phyloP scores from a whole-genome alignment of 1,140 invertebrate genomes.

The Maniola jurtina region DNA sequence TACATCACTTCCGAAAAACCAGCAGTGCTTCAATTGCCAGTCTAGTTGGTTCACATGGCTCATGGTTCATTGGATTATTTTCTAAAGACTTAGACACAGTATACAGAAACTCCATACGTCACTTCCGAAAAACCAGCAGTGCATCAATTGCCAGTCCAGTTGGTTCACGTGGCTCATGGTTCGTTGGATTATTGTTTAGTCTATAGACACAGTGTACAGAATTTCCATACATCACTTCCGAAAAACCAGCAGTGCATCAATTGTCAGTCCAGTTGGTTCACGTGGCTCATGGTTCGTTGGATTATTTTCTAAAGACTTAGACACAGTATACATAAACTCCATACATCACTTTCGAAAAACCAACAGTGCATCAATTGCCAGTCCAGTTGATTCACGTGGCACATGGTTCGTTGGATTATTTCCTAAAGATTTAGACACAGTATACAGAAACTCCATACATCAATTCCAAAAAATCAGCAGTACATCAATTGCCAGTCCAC shows the following conservation, averaged over 20 bases:
- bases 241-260: slow-evolving; percentile 14
- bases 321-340: neutral
- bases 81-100: neutral
- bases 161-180: slow-evolving; percentile 14
- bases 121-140: slow-evolving; percentile 4
- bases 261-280: slow-evolving; percentile 4
- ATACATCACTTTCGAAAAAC: neutral
- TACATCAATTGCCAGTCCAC: slow-evolving; percentile 12
- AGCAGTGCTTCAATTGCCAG: slow-evolving; percentile 10
- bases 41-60: slow-evolving; percentile 19
- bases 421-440: neutral
- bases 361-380: slow-evolving; percentile 12
- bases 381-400: slow-evolving; percentile 21
- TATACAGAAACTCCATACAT: slow-evolving; percentile 4
- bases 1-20: neutral
- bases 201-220: neutral
- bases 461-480: slow-evolving; percentile 2
- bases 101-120: slow-evolving; percentile 4
- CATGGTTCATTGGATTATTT: slow-evolving; percentile 34
- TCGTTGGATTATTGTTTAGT: neutral
- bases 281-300: slow-evolving; percentile 35
- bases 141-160: slow-evolving; percentile 14
- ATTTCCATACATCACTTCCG: slow-evolving; percentile 5
- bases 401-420: slow-evolving; percentile 33
- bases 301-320: too few species aligned